A percentile compares a stretch with the other conserved stretches of the same genome.
These are phyloP conservation scores for Camponotus floridanus DNA, from an alignment of 1,140 invertebrate species.

Conservation along the genomic window DNA sequence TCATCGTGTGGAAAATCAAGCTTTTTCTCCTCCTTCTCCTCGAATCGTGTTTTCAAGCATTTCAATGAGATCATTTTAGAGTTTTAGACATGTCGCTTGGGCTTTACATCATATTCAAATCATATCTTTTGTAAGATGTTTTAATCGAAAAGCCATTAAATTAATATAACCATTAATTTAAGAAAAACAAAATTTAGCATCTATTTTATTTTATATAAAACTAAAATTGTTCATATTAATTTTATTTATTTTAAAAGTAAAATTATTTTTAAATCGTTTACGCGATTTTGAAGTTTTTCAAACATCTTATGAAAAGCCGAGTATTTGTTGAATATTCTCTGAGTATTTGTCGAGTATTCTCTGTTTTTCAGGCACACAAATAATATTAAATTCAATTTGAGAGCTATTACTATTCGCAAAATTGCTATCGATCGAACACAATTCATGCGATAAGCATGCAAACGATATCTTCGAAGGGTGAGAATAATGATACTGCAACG, in stretches of 20 bases:
- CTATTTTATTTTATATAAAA: neutral
- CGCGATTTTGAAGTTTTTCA: neutral
- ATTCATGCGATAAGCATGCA: constrained; percentile 21
- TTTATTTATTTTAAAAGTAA: neutral
- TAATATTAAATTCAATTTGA: neutral
- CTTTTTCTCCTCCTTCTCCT: constrained; percentile 1
- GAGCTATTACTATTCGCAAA: neutral
- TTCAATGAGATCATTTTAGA: constrained; percentile 46
- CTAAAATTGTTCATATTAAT: neutral
- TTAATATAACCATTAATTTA: neutral
- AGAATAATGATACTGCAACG: constrained; percentile 72
- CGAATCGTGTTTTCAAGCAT: constrained; percentile 40
- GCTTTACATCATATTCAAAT: constrained; percentile 26
- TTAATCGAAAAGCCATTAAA: neutral
- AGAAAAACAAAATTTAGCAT: neutral
- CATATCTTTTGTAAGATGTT: neutral
- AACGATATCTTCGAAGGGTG: constrained; percentile 32
- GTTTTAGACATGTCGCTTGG: constrained; percentile 26
- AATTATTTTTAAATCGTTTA: neutral
- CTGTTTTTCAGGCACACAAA: neutral
- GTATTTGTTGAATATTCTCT: neutral
- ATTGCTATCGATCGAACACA: constrained; percentile 36
- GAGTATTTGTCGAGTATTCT: neutral
- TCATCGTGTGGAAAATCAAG: constrained; percentile 72
- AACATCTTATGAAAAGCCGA: neutral